Percentiles rank a stretch among this genome's conserved stretches.
Conservation (phyloP, 2,113 vertebrate species). For the Oophaga pumilio region DNA sequence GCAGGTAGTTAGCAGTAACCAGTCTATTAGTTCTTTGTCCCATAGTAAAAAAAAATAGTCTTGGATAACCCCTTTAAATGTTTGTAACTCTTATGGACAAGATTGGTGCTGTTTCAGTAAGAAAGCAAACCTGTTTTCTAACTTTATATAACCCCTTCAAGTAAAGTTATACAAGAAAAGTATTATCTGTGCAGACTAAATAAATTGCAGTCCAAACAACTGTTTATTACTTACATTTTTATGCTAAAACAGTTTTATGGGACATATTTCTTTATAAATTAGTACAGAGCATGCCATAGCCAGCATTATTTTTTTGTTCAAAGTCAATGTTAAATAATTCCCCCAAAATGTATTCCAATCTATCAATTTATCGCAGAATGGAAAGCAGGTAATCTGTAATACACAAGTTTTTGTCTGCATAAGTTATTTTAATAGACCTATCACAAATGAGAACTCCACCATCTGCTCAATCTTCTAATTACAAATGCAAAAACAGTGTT, state of each 20-base stretch:
- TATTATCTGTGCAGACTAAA: background rate
- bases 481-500: constrained; percentile 74
- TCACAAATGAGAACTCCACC: constrained; percentile 80
- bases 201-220: background rate
- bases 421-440: constrained; percentile 70
- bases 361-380: constrained; percentile 66
- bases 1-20: no score
- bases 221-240: background rate
- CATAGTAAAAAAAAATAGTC: no score
- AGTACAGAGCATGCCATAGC: background rate
- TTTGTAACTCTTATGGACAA: no score
- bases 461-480: constrained; percentile 87
- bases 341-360: constrained; percentile 41
- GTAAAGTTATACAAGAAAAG: background rate
- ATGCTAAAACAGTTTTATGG: background rate
- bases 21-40: no score
- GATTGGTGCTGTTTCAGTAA: background rate
- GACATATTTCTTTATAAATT: constrained; percentile 4
- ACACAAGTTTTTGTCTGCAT: constrained; percentile 72
- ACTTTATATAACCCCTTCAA: background rate
- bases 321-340: constrained; percentile 37
- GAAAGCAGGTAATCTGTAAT: constrained; percentile 67
- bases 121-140: background rate
- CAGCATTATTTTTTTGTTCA: constrained; percentile 18
- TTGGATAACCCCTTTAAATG: no score